Conservation (phyloP, 2,888 invertebrate genomes). For the Macrophya annulata region DNA sequence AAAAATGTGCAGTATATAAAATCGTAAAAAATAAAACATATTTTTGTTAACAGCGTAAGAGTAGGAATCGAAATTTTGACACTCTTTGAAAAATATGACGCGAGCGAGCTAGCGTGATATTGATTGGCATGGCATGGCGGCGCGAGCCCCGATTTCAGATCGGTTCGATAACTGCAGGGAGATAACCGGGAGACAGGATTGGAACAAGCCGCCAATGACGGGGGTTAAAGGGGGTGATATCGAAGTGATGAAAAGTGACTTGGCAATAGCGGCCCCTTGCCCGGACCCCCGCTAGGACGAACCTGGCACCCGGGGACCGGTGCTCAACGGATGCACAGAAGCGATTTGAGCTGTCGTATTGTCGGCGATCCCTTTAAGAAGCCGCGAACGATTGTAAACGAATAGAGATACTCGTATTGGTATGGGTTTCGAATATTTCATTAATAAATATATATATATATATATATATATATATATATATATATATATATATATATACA, state of each 20-base stretch:
- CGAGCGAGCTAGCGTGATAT: constrained; percentile 51
- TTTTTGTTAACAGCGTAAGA: neutral
- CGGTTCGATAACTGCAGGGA: constrained; percentile 65
- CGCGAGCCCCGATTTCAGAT: constrained; percentile 66
- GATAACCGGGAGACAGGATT: constrained; percentile 69
- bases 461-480: neutral
- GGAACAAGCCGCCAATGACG: constrained; percentile 66
- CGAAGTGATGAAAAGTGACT: constrained; percentile 75
- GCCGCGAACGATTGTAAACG: neutral
- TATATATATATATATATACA: constrained; percentile 32
- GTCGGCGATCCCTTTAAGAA: constrained; percentile 34
- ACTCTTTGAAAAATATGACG: neutral
- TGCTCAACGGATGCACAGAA: constrained; percentile 39
- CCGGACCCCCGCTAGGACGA: constrained; percentile 49
- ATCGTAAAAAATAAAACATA: neutral
- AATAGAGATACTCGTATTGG: neutral
- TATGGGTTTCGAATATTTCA: constrained; percentile 5
- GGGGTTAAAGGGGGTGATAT: constrained; percentile 64
- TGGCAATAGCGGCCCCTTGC: constrained; percentile 65
- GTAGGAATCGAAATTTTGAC: neutral
- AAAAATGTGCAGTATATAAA: neutral
- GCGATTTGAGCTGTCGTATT: constrained; percentile 50
- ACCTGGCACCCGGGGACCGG: constrained; percentile 34
- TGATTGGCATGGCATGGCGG: constrained; percentile 67
- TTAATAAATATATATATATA: constrained; percentile 23